A percentile compares a stretch with the other conserved stretches of the same genome.
Evolutionary conservation across 2,797 vertebrate species (phyloP).

Genomic region (Spondyliosoma cantharus): DNA sequence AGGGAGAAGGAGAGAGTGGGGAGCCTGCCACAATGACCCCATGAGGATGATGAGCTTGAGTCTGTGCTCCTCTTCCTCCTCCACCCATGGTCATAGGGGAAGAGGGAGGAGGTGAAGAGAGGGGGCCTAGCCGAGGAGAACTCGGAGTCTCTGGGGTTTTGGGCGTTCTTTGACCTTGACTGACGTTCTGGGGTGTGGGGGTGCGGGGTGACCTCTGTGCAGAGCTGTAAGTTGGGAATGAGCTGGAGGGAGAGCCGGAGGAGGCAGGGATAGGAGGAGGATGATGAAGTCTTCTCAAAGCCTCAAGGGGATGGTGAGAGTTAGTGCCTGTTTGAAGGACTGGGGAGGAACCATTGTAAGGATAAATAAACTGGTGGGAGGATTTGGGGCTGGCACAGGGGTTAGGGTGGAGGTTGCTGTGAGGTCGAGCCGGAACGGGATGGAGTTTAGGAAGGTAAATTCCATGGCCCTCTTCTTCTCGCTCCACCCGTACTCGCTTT

Average conservation of each 20-base stretch:
- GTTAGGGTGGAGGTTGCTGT: slow-evolving; percentile 76
- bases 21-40: slow-evolving; percentile 68
- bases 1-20: slow-evolving; percentile 70
- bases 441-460: slow-evolving; percentile 82
- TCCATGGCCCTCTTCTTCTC: slow-evolving; percentile 80
- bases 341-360: slow-evolving; percentile 85
- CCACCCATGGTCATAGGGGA: slow-evolving; percentile 72
- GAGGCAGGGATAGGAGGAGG: slow-evolving; percentile 71
- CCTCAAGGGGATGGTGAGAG: slow-evolving; percentile 75
- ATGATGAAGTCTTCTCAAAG: slow-evolving; percentile 75
- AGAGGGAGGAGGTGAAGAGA: slow-evolving; percentile 76
- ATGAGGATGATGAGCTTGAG: slow-evolving; percentile 63
- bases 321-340: slow-evolving; percentile 73
- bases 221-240: slow-evolving; percentile 69
- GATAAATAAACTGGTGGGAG: slow-evolving; percentile 80
- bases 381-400: slow-evolving; percentile 80
- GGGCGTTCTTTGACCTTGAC: slow-evolving; percentile 78
- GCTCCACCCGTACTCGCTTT: slow-evolving; percentile 72
- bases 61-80: slow-evolving; percentile 71
- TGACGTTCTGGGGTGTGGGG: slow-evolving; percentile 74
- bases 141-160: slow-evolving; percentile 77
- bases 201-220: slow-evolving; percentile 80
- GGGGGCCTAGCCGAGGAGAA: slow-evolving; percentile 76
- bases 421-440: slow-evolving; percentile 71
- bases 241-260: slow-evolving; percentile 65